Evolutionary conservation across 2,888 invertebrate genomes (phyloP).

Genomic region (Epinotia bilunana): DNA sequence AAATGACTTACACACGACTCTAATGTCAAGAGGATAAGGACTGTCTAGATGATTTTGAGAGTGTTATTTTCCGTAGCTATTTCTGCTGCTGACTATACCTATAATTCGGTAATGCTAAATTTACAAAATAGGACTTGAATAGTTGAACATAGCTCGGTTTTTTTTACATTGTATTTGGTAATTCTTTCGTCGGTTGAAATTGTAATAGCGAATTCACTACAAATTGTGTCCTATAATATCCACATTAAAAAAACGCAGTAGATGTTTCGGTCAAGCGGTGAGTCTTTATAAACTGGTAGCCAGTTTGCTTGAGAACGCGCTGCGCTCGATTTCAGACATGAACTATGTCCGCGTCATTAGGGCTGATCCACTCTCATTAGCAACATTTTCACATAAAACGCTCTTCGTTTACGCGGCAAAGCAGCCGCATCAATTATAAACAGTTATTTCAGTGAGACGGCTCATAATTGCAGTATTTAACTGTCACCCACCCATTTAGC

Average conservation of each 20-base stretch:
- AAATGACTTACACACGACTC: no score
- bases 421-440: conserved; percentile 75
- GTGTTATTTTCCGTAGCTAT: no score
- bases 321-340: conserved; percentile 56
- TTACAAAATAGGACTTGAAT: no score
- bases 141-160: no score
- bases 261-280: conserved; percentile 5
- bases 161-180: no score
- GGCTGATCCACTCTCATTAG: conserved; percentile 74
- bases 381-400: conserved; percentile 79
- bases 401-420: conserved; percentile 71
- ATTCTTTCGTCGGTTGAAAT: no score
- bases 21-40: no score
- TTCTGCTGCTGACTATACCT: no score
- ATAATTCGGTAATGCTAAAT: no score
- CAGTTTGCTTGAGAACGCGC: conserved; percentile 39
- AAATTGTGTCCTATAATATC: no score
- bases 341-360: conserved; percentile 74
- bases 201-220: no score
- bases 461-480: conserved; percentile 76
- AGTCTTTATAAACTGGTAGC: conserved; percentile 30
- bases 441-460: conserved; percentile 77
- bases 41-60: no score
- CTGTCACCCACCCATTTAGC: conserved; percentile 75
- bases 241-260: not conserved